Percentiles rank a stretch among this genome's conserved stretches.
These are phyloP conservation scores for Pseudoips prasinana DNA, from an alignment of 2,888 invertebrate genomes.

Conservation along the genomic window DNA sequence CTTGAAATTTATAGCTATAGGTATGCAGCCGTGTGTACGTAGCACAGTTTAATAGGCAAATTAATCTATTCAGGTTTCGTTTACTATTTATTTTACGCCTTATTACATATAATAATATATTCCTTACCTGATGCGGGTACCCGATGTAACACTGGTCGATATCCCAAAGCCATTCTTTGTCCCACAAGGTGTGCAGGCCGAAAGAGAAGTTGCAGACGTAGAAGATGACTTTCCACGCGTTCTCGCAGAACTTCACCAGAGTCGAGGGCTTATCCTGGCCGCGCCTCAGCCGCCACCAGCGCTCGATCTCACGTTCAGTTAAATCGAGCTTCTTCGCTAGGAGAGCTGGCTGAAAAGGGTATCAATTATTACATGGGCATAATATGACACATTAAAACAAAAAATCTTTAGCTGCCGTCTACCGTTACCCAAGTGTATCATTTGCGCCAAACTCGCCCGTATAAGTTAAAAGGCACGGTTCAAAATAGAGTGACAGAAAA, in stretches of 20 bases:
- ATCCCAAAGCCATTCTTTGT: slow-evolving; percentile 97
- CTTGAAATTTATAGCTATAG: too few relatives aligned
- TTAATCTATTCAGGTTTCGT: too few relatives aligned
- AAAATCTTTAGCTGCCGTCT: too few relatives aligned
- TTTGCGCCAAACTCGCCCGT: too few relatives aligned
- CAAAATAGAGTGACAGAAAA: too few relatives aligned
- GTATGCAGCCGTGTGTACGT: too few relatives aligned
- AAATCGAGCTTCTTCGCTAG: slow-evolving; percentile 93
- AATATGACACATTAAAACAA: too few relatives aligned
- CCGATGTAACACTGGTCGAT: slow-evolving; percentile 93
- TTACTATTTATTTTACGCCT: too few relatives aligned
- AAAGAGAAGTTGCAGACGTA: slow-evolving; percentile 92
- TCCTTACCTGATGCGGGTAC: slow-evolving; percentile 88
- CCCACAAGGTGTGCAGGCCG: slow-evolving; percentile 92
- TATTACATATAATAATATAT: too few relatives aligned
- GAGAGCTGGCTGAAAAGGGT: slow-evolving; percentile 71
- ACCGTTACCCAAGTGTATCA: too few relatives aligned
- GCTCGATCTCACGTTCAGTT: slow-evolving; percentile 92
- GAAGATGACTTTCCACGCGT: slow-evolving; percentile 94
- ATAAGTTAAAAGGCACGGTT: too few relatives aligned
- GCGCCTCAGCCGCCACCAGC: slow-evolving; percentile 94
- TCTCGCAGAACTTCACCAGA: slow-evolving; percentile 96
- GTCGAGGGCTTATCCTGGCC: slow-evolving; percentile 95
- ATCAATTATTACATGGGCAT: neutral
- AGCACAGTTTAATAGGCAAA: too few relatives aligned